A percentile compares a stretch with the other conserved stretches of the same genome.
Evolutionary conservation across 2,113 vertebrate species (phyloP).

Genomic region (Chloroceryle aenea): DNA sequence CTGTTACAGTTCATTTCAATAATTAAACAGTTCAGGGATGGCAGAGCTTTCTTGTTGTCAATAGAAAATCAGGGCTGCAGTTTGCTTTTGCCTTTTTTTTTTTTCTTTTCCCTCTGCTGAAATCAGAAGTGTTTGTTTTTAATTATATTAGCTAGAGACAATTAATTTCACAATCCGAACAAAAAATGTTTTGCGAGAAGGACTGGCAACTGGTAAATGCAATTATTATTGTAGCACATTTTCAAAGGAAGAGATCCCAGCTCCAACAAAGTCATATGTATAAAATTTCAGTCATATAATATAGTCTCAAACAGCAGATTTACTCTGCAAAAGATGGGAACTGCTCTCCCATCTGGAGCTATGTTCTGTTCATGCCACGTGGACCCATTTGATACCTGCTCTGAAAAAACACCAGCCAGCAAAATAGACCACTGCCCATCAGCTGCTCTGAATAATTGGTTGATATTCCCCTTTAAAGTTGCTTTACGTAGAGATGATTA

Average conservation of each 20-base stretch:
- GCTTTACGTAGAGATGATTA: conserved; percentile 35
- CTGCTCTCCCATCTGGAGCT: conserved; percentile 74
- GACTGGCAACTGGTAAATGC: conserved; percentile 77
- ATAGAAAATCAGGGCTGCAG: conserved; percentile 74
- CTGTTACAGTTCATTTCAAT: conserved; percentile 90
- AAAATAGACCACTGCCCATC: conserved; percentile 40
- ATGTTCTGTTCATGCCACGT: conserved; percentile 49
- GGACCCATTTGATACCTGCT: conserved; percentile 51
- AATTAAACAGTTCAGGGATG: conserved; percentile 85
- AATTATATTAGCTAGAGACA: conserved; percentile 80
- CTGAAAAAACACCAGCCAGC: conserved; percentile 21
- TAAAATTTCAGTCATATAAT: conserved; percentile 77
- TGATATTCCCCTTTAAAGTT: conserved; percentile 39
- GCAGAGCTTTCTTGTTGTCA: conserved; percentile 78
- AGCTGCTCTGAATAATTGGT: conserved; percentile 38
- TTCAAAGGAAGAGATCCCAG: conserved; percentile 72
- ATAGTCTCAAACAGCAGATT: conserved; percentile 73
- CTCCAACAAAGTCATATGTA: conserved; percentile 83
- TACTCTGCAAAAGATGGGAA: conserved; percentile 69
- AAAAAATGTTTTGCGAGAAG: conserved; percentile 24
- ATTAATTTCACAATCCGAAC: conserved; percentile 77
- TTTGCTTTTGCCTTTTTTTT: not conserved
- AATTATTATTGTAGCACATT: conserved; percentile 75
- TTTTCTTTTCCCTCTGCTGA: conserved; percentile 40
- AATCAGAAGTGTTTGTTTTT: conserved; percentile 76